Evolutionary conservation across 1,140 invertebrate species (phyloP).

Genomic region (Tribolium madens): DNA sequence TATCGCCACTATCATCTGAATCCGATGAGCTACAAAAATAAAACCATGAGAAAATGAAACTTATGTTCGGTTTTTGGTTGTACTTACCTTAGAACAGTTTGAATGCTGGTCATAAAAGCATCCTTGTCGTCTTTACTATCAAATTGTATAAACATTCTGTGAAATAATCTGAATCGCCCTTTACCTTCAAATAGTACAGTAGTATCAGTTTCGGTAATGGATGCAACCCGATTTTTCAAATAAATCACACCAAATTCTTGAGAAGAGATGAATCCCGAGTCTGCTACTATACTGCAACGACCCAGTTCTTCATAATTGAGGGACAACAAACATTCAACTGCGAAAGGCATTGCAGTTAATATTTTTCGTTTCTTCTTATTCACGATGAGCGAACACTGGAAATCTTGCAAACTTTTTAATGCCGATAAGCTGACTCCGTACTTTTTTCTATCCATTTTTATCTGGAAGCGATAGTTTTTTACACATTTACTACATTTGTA

Average conservation of each 20-base stretch:
- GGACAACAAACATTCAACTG: constrained; percentile 8
- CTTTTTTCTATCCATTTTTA: constrained; percentile 25
- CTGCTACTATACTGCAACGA: constrained; percentile 10
- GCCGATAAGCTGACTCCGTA: constrained; percentile 22
- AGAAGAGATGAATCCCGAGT: constrained; percentile 4
- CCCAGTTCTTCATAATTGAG: neutral
- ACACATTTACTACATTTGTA: constrained; percentile 15
- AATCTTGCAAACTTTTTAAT: constrained; percentile 15
- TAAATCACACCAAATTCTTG: constrained; percentile 11
- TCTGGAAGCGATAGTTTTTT: constrained; percentile 26
- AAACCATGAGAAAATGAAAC: constrained; percentile 27
- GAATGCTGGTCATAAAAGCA: constrained; percentile 23
- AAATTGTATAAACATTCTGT: constrained; percentile 27
- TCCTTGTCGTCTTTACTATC: constrained; percentile 26
- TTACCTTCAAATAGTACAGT: constrained; percentile 19
- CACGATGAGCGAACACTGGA: constrained; percentile 8
- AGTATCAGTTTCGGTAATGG: constrained; percentile 18
- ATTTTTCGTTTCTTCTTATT: constrained; percentile 22
- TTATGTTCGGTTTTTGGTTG: constrained; percentile 29
- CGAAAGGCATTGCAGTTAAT: constrained; percentile 10
- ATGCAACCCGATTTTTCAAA: constrained; percentile 21
- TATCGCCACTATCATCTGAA: constrained; percentile 11
- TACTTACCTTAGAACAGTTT: constrained; percentile 24
- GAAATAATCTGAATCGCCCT: constrained; percentile 12
- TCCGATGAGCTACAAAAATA: constrained; percentile 16